Percentiles rank a stretch among this genome's conserved stretches.
phyloP scores from a whole-genome alignment of 2,888 invertebrate genomes.

The Sarcophaga variegata region DNA sequence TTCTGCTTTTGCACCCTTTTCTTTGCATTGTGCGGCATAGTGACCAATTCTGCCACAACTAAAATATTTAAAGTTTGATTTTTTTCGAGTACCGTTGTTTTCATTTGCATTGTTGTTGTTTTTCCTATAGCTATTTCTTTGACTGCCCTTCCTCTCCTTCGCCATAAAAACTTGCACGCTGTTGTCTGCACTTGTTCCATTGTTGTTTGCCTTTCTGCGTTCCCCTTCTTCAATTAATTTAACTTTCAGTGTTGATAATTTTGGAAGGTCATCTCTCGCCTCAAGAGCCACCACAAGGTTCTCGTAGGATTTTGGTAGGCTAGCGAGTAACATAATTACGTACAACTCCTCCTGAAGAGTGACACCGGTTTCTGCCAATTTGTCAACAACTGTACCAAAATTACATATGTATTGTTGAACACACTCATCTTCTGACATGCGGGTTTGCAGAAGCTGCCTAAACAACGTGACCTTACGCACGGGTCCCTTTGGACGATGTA shows the following conservation, averaged over 20 bases:
- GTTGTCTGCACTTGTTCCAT: not conserved
- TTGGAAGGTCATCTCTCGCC: not conserved
- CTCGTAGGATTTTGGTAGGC: too few relatives aligned
- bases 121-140: too few relatives aligned
- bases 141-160: constrained; percentile 3
- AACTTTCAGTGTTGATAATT: too few relatives aligned
- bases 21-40: constrained; percentile 58
- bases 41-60: constrained; percentile 53
- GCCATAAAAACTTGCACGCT: constrained; percentile 40
- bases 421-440: constrained; percentile 35
- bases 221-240: constrained; percentile 13
- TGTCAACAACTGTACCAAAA: too few relatives aligned
- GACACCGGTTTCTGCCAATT: too few relatives aligned
- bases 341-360: constrained; percentile 51
- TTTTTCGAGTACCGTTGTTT: not conserved
- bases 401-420: too few relatives aligned
- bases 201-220: not conserved
- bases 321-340: too few relatives aligned
- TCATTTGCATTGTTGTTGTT: too few relatives aligned
- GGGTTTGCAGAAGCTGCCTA: too few relatives aligned
- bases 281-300: constrained; percentile 49
- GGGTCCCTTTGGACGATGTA: too few relatives aligned
- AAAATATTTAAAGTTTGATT: constrained; percentile 52
- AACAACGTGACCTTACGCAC: too few relatives aligned
- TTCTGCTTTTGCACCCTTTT: constrained; percentile 17